Conservation (phyloP, 1,140 invertebrate species). For the Trypoxylus dichotomus region DNA sequence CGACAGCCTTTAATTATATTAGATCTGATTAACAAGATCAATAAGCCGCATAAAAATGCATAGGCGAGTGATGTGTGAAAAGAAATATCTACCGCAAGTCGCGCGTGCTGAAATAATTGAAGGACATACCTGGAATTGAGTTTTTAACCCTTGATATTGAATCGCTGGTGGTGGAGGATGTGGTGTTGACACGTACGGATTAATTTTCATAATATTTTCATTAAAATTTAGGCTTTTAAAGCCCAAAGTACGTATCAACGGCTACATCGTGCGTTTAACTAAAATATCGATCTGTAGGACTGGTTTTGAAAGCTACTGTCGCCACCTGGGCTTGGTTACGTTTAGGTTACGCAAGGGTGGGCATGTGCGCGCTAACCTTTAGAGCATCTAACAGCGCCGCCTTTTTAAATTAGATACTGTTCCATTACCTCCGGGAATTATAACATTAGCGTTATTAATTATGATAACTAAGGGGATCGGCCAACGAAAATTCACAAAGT, state of each 20-base stretch:
- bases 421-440: too few species aligned
- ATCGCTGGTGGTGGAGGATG: not conserved
- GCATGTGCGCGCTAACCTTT: too few species aligned
- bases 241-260: constrained; percentile 37
- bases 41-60: not conserved
- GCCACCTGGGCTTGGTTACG: constrained; percentile 25
- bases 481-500: too few species aligned
- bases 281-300: constrained; percentile 37
- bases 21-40: not conserved
- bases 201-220: constrained; percentile 28
- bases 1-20: too few species aligned
- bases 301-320: constrained; percentile 28
- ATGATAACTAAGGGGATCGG: too few species aligned
- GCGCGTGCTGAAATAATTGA: not conserved
- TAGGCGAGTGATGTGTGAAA: not conserved
- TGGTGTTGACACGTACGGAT: not conserved
- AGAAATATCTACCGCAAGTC: not conserved
- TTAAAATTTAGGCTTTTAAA: constrained; percentile 36
- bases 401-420: not conserved
- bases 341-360: constrained; percentile 33
- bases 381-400: not conserved
- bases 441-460: too few species aligned
- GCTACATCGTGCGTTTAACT: constrained; percentile 49
- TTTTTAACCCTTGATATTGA: not conserved
- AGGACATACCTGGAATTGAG: constrained; percentile 17